phyloP scores from a whole-genome alignment of 2,888 invertebrate species.

The Bellardia pandia region DNA sequence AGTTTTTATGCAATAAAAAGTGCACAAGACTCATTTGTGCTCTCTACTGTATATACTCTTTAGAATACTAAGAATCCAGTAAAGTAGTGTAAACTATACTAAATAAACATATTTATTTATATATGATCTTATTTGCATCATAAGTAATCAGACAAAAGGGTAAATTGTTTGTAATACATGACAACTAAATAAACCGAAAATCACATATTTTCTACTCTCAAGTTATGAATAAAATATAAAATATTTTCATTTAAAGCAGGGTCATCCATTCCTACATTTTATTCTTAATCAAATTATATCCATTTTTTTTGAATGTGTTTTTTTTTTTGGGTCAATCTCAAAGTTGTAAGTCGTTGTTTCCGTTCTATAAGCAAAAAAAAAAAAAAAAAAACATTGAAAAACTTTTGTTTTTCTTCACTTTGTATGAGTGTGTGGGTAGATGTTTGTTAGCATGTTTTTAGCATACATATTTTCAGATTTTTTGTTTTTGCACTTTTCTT shows the following conservation, averaged over 20 bases:
- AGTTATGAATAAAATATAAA: not conserved
- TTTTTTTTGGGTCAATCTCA: constrained; percentile 61
- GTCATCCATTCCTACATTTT: not conserved
- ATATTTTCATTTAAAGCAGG: not conserved
- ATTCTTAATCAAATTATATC: constrained; percentile 41
- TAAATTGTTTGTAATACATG: too few species aligned
- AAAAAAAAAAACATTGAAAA: constrained; percentile 30
- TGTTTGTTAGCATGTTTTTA: constrained; percentile 9
- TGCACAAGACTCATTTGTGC: too few species aligned
- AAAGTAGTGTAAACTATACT: too few species aligned
- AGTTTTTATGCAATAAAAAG: too few species aligned
- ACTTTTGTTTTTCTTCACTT: constrained; percentile 38
- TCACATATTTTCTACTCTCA: not conserved
- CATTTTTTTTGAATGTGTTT: constrained; percentile 50
- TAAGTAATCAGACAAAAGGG: too few species aligned
- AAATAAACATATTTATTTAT: too few species aligned
- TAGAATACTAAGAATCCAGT: too few species aligned
- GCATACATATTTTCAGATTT: constrained; percentile 26
- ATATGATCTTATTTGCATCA: too few species aligned
- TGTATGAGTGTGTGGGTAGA: not conserved
- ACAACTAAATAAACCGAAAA: too few species aligned
- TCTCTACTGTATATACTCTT: too few species aligned
- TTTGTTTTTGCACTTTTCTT: constrained; percentile 3
- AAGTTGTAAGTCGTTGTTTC: constrained; percentile 57
- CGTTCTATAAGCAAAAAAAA: constrained; percentile 49